A percentile compares a stretch with the other conserved stretches of the same genome.
Conservation (phyloP, 64 coral and sea anemone species). For the Porites australiensis region DNA sequence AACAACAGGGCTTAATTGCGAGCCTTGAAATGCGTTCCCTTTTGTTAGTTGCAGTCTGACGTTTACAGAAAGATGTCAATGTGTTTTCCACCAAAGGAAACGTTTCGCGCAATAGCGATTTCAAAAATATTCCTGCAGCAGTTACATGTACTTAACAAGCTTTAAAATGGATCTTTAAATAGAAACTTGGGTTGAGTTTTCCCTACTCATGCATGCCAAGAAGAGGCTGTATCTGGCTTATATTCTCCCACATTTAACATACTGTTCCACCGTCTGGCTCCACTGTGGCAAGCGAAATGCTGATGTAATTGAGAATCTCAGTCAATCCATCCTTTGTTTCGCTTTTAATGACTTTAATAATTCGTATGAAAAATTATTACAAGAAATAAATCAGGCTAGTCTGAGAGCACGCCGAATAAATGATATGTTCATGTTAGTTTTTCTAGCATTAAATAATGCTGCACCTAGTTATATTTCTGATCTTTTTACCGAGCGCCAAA, state of each 20-base stretch:
- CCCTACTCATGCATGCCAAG: not conserved
- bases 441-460: conserved; percentile 4
- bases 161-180: no score
- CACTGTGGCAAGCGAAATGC: conserved; percentile 15
- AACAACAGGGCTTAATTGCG: no score
- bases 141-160: no score
- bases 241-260: not conserved
- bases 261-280: conserved; percentile 5
- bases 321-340: not conserved
- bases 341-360: conserved; percentile 17
- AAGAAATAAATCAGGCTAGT: not conserved
- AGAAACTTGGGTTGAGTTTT: not conserved
- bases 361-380: conserved; percentile 13
- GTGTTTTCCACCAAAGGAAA: no score
- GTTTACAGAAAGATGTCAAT: no score
- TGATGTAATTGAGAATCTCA: not conserved
- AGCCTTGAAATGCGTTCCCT: no score
- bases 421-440: not conserved
- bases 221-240: not conserved
- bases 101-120: no score
- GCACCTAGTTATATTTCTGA: not conserved
- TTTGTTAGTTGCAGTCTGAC: no score
- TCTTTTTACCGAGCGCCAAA: not conserved
- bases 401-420: conserved; percentile 2
- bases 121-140: no score